Evolutionary conservation across 1,140 invertebrate species (phyloP), one percentile per base, ranked within the genome.

Genomic region (Drosophila biarmipes): DNA sequence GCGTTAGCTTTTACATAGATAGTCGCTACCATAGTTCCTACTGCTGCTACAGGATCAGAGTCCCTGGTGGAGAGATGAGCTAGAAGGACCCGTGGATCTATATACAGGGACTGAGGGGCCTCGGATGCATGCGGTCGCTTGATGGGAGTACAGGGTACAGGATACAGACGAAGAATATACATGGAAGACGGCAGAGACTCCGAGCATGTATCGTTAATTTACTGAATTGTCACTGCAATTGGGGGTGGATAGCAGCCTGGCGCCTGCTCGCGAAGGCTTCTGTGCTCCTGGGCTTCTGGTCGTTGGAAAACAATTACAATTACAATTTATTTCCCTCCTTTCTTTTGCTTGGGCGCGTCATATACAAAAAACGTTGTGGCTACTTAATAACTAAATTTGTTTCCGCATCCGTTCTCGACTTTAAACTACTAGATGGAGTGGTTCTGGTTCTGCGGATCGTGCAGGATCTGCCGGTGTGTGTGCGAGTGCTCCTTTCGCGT

Each of bases 371-470:
- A 80, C 64, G 75, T 64, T 17, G 56, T 62, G 57, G 34, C 67
- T 80, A 78, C 78, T 80, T 80, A 80, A 53, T n/a, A 62, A 21
- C 78, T 81, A 80, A 17, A 8, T 78, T 64, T 81, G 21, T 27
- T 67, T 35, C 54, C 31, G 15, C 21, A n/a, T 45, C 15, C 11
- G 14, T 14, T 19, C 51, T 24, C 31, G 27, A 27, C 17, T 10
- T n/a, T 12, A 15, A 24, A 35, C 52, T 45, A 21, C 5, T 14
- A 37, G 5, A n/a, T 31, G 17, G 11, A 19, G n/a, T 17, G 35
- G 12, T 52, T 29, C 17, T 51, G 15, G 12, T 40, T 52, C 46
- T 42, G 42, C 21, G 10, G 14, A 37, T 34, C 15, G 49, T 37
- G 4, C 11, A 17, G 5, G 21, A 27, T 42, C 27, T 40, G 46